Evolutionary conservation across 2,797 vertebrate species (phyloP), one percentile per base, ranked within the genome.

Genomic region (Malurus leucopterus): DNA sequence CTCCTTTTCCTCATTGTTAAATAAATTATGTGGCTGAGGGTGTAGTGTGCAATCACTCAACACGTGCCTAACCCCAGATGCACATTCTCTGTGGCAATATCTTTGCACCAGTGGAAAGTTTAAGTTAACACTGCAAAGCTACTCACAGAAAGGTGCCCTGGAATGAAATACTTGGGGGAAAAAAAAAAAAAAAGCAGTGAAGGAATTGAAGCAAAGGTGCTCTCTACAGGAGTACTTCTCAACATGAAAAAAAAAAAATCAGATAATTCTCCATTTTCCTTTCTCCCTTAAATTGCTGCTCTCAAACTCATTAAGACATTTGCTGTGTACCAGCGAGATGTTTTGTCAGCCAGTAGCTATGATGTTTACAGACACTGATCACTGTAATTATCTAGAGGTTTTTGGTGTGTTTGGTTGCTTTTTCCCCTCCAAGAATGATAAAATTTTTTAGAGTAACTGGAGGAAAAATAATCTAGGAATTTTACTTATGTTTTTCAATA

Each of bases 81-180:
- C 5, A 5, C 57, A 8, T 67, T 84, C 12, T 92, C 11, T 5
- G 7, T 22, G 15, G 4, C 30, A 50, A n/a, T n/a, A n/a, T n/a
- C 43, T 71, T 43, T 86, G 27, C 32, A 40, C 20, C 9, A n/a
- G 5, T 22, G 70, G 40, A 50, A 75, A 62, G 9, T 50, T 74
- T 51, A 46, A 7, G 24, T 50, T 8, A 62, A 53, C 4, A 65
- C 22, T 73, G 23, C 55, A n/a, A 44, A 12, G 15, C 11, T 43
- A 4, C 22, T 23, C 27, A n/a, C 9, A 74, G 32, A 41, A 21
- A 53, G 7, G 15, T 62, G 24, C 2, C 6, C 16, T 72, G 12
- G 18, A 2, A 6, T 23, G 13, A 9, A 27, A 2, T 34, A 13
- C 0, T 2, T 73, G 58, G 26, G 22, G 14, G 11, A 32, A n/a